These are phyloP conservation scores for Leptinotarsa peninsularis DNA, from an alignment of 2,888 invertebrate species.

Conservation along the genomic window DNA sequence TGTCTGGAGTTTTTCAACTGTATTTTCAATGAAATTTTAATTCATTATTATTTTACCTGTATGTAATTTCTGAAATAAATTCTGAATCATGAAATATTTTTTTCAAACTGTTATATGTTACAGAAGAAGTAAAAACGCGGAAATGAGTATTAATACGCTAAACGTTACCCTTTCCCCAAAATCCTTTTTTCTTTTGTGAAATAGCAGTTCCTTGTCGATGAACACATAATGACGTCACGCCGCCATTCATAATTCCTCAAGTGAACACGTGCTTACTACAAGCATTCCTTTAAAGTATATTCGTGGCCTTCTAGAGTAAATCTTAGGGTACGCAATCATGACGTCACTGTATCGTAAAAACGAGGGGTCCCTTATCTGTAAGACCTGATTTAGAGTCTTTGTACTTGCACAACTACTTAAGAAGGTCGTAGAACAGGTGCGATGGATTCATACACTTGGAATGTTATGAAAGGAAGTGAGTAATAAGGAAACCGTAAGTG, in stretches of 20 bases:
- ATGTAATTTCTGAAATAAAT: no score
- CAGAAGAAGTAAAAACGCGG: no score
- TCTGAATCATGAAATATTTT: no score
- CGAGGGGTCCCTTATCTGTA: conserved; percentile 39
- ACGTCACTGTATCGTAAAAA: conserved; percentile 31
- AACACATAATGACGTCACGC: conserved; percentile 29
- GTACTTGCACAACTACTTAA: conserved; percentile 26
- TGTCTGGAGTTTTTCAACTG: no score
- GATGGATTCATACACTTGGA: conserved; percentile 12
- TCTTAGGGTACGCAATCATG: conserved; percentile 28
- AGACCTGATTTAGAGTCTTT: conserved; percentile 28
- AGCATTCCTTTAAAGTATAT: conserved; percentile 4
- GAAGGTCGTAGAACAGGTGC: conserved; percentile 26
- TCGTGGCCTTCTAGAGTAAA: conserved; percentile 20
- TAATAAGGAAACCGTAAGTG: neutral
- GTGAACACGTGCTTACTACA: conserved; percentile 6
- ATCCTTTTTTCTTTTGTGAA: no score
- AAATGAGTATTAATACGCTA: no score
- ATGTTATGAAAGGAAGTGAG: conserved; percentile 4
- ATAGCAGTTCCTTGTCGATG: neutral
- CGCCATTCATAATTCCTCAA: conserved; percentile 24
- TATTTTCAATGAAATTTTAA: no score
- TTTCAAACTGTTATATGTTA: no score
- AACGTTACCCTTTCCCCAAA: no score
- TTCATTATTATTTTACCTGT: no score